Evolutionary conservation across 2,888 invertebrate species (phyloP), one percentile per base, ranked within the genome.

Genomic region (Nomada goodeniana): DNA sequence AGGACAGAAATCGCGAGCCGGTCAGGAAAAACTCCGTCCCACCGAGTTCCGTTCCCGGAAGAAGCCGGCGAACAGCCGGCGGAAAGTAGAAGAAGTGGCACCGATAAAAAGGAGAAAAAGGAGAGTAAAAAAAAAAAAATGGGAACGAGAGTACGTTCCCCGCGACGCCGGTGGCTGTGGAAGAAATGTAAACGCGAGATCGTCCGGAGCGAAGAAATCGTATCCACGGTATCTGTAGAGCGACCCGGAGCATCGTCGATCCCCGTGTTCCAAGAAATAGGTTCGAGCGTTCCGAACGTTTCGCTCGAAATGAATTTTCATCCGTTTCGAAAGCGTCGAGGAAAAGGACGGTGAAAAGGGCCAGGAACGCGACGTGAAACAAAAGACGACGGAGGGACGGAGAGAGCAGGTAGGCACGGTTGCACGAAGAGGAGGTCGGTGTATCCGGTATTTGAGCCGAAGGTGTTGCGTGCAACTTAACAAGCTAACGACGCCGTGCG

Each of bases 401-500:
- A 36, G 42, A 15, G 5, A 7, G 36, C 36, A 36, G 36, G 20
- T 3, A 67, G 74, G 72, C 55, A 47, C 26, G 55, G 76, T 76
- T 76, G 77, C 81, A 69, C 80, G 75, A 84, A 81, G 88, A 90
- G 86, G 86, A 88, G 76, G 79, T 90, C 89, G 89, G 89, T 90
- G 89, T 93, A 93, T 92, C 93, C 93, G 93, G 93, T 92, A 92
- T 92, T 93, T 88, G 91, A 92, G 92, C 90, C 90, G 89, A 91
- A 93, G 92, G 93, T 93, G 93, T 93, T 93, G 93, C 93, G 93
- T 93, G 93, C 93, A 91, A 93, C 92, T 93, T 93, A 93, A 93
- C 93, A 92, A 93, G 93, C 93, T 92, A 93, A 93, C 93, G 93
- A 93, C 91, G 93, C 91, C 91, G 91, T 91, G 92, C 92, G 93